These are phyloP conservation scores for Apamea epomidion DNA, from an alignment of 2,888 invertebrate species.

Conservation along the genomic window DNA sequence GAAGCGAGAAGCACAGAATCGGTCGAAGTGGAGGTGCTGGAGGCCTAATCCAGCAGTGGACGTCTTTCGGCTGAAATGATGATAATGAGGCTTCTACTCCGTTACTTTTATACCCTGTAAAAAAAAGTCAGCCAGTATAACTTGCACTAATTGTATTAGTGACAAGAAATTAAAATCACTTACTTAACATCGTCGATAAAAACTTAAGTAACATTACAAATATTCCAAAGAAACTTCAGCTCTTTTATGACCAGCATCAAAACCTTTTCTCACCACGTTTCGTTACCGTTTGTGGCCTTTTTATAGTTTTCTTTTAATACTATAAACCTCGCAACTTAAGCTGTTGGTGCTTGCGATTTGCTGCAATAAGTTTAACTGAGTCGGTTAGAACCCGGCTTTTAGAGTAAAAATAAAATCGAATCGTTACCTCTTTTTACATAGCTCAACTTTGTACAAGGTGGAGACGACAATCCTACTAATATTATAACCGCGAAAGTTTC, in stretches of 20 bases:
- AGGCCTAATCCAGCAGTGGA: too few relatives aligned
- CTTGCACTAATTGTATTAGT: background rate
- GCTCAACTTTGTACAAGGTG: background rate
- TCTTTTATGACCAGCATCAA: constrained; percentile 6
- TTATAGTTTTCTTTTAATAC: constrained; percentile 38
- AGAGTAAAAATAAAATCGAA: background rate
- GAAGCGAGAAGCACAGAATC: too few relatives aligned
- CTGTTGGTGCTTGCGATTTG: constrained; percentile 25
- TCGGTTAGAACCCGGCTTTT: background rate
- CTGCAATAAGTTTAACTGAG: constrained; percentile 28
- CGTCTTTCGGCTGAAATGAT: too few relatives aligned
- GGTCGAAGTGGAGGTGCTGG: too few relatives aligned
- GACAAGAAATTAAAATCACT: background rate
- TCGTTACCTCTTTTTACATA: background rate
- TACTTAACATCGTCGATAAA: background rate
- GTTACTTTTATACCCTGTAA: too few relatives aligned
- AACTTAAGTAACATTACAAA: constrained; percentile 5
- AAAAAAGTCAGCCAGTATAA: too few relatives aligned
- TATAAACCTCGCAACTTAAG: constrained; percentile 22
- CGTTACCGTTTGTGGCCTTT: constrained; percentile 8
- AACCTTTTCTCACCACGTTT: constrained; percentile 31
- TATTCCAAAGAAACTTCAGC: constrained; percentile 5
- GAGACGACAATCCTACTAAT: background rate
- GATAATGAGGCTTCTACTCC: too few relatives aligned
- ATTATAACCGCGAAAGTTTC: too few relatives aligned